Evolutionary conservation across 2,113 vertebrate species (phyloP).

Genomic region (Apodemus sylvaticus): DNA sequence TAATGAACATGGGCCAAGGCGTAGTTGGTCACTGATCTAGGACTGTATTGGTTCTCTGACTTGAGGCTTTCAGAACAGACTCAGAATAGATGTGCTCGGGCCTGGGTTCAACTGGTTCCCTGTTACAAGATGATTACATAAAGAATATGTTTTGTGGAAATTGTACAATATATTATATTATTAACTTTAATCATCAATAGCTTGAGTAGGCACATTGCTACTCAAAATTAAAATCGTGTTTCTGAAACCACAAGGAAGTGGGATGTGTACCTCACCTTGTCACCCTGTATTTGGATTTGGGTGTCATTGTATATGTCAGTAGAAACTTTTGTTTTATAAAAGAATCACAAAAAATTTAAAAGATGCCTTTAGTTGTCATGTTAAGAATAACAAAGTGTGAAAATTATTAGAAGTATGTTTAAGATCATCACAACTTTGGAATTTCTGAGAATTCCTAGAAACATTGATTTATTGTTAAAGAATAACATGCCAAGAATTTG

Average conservation of each 20-base stretch:
- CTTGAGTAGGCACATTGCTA: slow-evolving; percentile 72
- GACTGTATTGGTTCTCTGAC: background rate
- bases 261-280: slow-evolving; percentile 21
- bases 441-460: background rate
- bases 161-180: slow-evolving; percentile 79
- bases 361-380: slow-evolving; percentile 86
- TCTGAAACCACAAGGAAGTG: slow-evolving; percentile 65
- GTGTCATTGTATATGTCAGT: slow-evolving; percentile 44
- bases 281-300: background rate
- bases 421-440: background rate
- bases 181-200: slow-evolving; percentile 66
- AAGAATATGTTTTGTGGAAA: slow-evolving; percentile 69
- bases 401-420: background rate
- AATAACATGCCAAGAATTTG: background rate
- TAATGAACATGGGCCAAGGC: background rate
- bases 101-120: slow-evolving; percentile 31
- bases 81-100: background rate
- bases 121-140: slow-evolving; percentile 52
- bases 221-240: slow-evolving; percentile 76
- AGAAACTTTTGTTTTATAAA: slow-evolving; percentile 85
- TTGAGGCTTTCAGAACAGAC: background rate
- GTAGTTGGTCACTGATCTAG: background rate
- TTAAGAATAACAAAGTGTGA: slow-evolving; percentile 67
- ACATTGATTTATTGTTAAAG: background rate
- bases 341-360: slow-evolving; percentile 85